Conservation (phyloP, 2,888 invertebrate species). For the Epinotia brunnichana region DNA sequence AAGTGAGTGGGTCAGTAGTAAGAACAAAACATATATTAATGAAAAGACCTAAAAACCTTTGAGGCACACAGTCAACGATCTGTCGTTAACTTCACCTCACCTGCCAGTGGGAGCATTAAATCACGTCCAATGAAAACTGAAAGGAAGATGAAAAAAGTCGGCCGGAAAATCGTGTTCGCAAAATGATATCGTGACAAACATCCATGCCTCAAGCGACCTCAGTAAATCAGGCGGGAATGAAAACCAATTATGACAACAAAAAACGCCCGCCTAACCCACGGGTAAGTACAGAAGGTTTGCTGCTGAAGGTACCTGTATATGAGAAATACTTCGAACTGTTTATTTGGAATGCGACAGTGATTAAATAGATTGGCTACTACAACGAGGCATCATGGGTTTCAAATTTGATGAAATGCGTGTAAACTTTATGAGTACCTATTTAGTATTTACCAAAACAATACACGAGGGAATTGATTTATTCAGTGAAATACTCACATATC, state of each 20-base stretch:
- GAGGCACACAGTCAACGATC: background rate
- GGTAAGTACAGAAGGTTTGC: constrained; percentile 11
- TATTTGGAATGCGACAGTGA: background rate
- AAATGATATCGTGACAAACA: constrained; percentile 82
- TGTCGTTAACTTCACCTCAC: constrained; percentile 7
- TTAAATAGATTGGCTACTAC: background rate
- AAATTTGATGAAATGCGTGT: no score
- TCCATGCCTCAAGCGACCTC: constrained; percentile 75
- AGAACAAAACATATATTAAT: no score
- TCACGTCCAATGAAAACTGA: constrained; percentile 39
- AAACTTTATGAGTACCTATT: background rate
- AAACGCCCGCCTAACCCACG: constrained; percentile 63
- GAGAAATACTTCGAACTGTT: constrained; percentile 13
- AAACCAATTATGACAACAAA: constrained; percentile 81
- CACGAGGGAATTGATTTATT: background rate
- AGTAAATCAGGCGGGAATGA: constrained; percentile 75
- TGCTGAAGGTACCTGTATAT: background rate
- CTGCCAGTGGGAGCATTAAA: constrained; percentile 16
- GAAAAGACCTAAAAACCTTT: background rate
- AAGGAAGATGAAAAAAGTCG: constrained; percentile 52
- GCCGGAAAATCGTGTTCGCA: constrained; percentile 64
- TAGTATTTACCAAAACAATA: background rate
- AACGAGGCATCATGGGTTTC: no score
- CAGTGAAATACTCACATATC: background rate
- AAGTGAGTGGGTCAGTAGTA: no score